phyloP scores from a whole-genome alignment of 1,140 invertebrate genomes.

The Formica selysi region DNA sequence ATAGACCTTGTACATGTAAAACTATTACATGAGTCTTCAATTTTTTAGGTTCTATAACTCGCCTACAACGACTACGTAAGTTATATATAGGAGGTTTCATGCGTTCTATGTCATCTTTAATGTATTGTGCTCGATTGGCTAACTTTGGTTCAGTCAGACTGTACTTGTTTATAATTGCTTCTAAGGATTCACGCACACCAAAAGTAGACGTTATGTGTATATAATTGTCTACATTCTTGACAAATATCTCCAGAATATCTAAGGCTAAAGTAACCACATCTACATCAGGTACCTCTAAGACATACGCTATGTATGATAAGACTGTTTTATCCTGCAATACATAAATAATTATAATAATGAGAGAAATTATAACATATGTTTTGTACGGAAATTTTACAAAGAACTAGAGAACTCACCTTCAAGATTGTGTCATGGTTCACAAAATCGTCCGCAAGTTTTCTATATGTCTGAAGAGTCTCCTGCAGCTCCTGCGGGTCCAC shows the following conservation, averaged over 20 bases:
- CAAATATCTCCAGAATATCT: conserved; percentile 83
- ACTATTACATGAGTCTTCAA: conserved; percentile 84
- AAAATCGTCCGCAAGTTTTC: conserved; percentile 83
- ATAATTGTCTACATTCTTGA: conserved; percentile 85
- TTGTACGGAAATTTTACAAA: background rate
- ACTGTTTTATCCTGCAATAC: conserved; percentile 84
- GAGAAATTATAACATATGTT: background rate
- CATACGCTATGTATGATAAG: conserved; percentile 83
- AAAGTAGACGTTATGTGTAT: conserved; percentile 85
- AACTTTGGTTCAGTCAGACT: conserved; percentile 80
- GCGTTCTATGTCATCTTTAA: conserved; percentile 84
- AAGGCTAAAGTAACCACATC: conserved; percentile 82
- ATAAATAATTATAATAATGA: no score
- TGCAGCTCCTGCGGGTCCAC: conserved; percentile 82
- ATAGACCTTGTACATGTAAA: conserved; percentile 83
- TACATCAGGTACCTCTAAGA: conserved; percentile 83
- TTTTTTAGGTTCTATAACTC: conserved; percentile 85
- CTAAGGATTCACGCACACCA: conserved; percentile 84
- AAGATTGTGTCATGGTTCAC: conserved; percentile 85
- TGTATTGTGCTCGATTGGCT: conserved; percentile 80
- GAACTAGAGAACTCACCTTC: conserved; percentile 78
- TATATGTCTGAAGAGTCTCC: conserved; percentile 83
- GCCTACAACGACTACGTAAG: conserved; percentile 83
- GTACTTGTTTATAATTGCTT: conserved; percentile 83
- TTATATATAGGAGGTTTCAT: conserved; percentile 86